phyloP scores from a whole-genome alignment of 1,140 invertebrate genomes.

The Dendroctonus ponderosae region DNA sequence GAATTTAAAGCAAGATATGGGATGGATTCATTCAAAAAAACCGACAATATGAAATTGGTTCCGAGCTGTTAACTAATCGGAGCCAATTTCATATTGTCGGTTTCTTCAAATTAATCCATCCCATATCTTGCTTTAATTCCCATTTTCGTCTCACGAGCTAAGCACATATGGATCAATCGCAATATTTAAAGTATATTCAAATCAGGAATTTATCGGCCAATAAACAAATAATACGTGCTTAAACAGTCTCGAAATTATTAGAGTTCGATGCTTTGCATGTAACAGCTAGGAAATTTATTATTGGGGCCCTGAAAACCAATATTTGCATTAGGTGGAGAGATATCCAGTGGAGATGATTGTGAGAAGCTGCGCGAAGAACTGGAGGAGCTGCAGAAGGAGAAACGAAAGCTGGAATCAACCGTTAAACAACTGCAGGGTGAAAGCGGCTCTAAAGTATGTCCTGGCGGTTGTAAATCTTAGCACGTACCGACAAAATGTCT shows the following conservation, averaged over 20 bases:
- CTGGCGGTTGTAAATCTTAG: background rate
- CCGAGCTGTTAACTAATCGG: too few relatives aligned
- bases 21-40: too few relatives aligned
- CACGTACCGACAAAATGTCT: too few relatives aligned
- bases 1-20: too few relatives aligned
- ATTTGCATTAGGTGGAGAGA: background rate
- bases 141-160: too few relatives aligned
- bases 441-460: slow-evolving; percentile 5
- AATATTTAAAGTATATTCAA: background rate
- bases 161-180: too few relatives aligned
- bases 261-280: too few relatives aligned
- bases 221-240: background rate
- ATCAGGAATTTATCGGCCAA: background rate
- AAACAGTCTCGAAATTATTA: background rate
- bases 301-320: background rate
- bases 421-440: slow-evolving; percentile 26
- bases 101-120: too few relatives aligned
- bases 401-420: slow-evolving; percentile 27
- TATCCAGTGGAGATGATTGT: slow-evolving; percentile 26
- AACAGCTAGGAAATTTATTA: too few relatives aligned
- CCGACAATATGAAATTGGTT: too few relatives aligned
- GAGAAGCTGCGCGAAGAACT: slow-evolving; percentile 33
- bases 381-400: slow-evolving; percentile 29
- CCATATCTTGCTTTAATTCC: too few relatives aligned
- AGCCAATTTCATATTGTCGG: too few relatives aligned